Conservation (phyloP, 2,888 invertebrate species). For the Tethea ocularis region DNA sequence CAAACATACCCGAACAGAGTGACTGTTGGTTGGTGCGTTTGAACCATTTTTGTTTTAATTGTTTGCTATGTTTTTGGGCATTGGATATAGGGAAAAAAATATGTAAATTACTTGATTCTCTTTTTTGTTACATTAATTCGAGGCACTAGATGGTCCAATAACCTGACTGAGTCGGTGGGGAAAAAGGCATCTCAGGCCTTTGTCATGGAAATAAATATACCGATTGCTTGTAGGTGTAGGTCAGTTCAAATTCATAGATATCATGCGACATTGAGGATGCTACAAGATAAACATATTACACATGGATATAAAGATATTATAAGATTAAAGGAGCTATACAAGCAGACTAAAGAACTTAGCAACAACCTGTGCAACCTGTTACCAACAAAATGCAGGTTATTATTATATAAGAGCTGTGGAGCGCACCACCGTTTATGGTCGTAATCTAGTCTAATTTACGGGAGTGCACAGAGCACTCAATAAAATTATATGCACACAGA, state of each 20-base stretch:
- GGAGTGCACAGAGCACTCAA: slow-evolving; percentile 22
- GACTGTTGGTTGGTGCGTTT: not conserved
- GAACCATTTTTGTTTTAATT: not conserved
- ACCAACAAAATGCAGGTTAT: not conserved
- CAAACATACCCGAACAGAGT: slow-evolving; percentile 29
- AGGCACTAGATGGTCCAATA: too few relatives aligned
- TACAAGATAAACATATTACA: too few relatives aligned
- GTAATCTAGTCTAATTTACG: slow-evolving; percentile 5
- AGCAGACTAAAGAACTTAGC: not conserved
- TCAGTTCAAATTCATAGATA: too few relatives aligned
- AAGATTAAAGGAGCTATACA: not conserved
- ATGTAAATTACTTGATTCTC: too few relatives aligned
- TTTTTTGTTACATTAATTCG: too few relatives aligned
- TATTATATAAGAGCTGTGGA: not conserved
- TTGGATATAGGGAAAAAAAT: not conserved
- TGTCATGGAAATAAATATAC: too few relatives aligned
- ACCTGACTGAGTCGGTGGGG: too few relatives aligned
- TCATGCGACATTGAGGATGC: too few relatives aligned
- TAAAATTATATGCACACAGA: slow-evolving; percentile 12
- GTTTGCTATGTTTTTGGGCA: not conserved
- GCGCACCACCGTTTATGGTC: not conserved
- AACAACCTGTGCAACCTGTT: not conserved
- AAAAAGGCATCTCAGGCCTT: too few relatives aligned
- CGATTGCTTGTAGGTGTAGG: too few relatives aligned
- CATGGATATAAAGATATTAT: too few relatives aligned